Evolutionary conservation across 2,113 vertebrate genomes (phyloP), one percentile per base, ranked within the genome.

Genomic region (Rhinolophus sinicus): DNA sequence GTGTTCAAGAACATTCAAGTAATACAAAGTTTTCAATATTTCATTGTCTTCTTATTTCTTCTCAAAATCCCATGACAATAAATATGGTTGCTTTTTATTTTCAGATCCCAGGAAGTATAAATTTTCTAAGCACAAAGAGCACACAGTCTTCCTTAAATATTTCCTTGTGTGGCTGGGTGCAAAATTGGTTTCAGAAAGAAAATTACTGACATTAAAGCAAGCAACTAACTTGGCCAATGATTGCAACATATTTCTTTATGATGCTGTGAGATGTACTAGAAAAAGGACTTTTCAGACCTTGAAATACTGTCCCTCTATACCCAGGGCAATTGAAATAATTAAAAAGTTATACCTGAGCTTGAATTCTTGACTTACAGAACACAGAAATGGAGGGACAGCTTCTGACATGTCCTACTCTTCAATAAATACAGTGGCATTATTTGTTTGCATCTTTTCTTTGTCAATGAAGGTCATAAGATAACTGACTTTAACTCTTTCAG

Each of bases 161-260:
- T 91, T 95, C 30, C 33, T 86, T 1, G 15, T 47, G 44, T 58
- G 94, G 54, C 50, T 72, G 18, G 87, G 83, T 65, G 6, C 16
- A 92, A 92, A 96, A 92, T 76, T 92, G 83, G 62, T 77, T 93
- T 58, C 62, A 54, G 80, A 87, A 86, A 83, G 47, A 95, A 97
- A 97, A 96, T 54, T 95, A 62, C 86, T 96, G 78, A 86, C 67
- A 89, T 97, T 91, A 92, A 92, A 86, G 33, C 40, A 82, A 83
- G 24, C 28, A 70, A 89, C 78, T 75, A 18, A 82, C 56, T 93
- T 82, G 69, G 84, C 69, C 80, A 96, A 30, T n/a, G 33, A 64
- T 80, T 87, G 64, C 70, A 93, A 69, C 50, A 54, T 73, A 90
- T 87, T 77, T 96, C 73, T 96, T 6, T 78, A 56, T 44, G 64